A percentile compares a stretch with the other conserved stretches of the same genome.
phyloP scores from a whole-genome alignment of 2,888 invertebrate genomes.

The Encarsia formosa region DNA sequence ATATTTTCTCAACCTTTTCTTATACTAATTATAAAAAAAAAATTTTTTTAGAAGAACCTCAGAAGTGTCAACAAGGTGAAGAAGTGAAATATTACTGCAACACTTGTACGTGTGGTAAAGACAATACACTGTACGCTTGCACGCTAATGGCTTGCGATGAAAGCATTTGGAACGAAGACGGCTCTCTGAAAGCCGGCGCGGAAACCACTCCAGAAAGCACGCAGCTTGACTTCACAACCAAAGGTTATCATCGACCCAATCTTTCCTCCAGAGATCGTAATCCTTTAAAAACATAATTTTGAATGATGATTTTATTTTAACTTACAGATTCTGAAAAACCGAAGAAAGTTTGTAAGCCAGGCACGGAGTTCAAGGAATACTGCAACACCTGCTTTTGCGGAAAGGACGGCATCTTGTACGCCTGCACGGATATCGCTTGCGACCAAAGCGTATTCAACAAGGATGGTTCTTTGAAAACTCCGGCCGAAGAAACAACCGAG shows the following conservation, averaged over 20 bases:
- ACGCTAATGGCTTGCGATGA: constrained; percentile 28
- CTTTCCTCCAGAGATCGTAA: no score
- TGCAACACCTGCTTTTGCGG: constrained; percentile 59
- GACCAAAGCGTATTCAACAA: constrained; percentile 16
- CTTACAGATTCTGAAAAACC: no score
- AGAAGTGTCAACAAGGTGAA: no score
- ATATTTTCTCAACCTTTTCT: no score
- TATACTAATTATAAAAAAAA: no score
- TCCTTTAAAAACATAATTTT: no score
- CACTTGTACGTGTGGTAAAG: constrained; percentile 53
- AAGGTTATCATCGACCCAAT: no score
- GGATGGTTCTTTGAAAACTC: constrained; percentile 6
- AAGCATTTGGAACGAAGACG: constrained; percentile 12
- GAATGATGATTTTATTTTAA: no score
- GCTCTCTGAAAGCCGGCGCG: constrained; percentile 6
- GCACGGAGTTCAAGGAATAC: constrained; percentile 51
- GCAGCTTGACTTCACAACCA: no score
- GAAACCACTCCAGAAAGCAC: no score
- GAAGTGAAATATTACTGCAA: constrained; percentile 57
- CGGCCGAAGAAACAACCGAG: no score
- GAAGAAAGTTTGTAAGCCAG: constrained; percentile 48
- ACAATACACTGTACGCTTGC: constrained; percentile 37
- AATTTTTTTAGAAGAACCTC: no score
- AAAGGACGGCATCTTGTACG: constrained; percentile 35
- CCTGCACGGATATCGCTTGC: constrained; percentile 29